Base-by-base conservation (phyloP, 2,888 invertebrate species). In the Ceriagrion tenellum region DNA sequence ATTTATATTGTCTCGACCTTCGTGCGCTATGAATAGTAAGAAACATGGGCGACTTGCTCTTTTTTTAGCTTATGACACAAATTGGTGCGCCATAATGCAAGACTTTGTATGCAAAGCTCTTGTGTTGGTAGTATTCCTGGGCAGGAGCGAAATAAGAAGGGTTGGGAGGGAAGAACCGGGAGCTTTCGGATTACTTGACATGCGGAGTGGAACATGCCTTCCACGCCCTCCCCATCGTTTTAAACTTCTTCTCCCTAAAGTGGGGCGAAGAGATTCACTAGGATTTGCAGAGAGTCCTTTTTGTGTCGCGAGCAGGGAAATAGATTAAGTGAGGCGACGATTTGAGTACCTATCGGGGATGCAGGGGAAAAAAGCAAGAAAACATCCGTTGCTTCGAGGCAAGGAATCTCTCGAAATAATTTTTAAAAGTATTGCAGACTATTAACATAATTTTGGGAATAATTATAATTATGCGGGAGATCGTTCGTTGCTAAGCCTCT, bases 281-380 rank as follows among this genome's bases (percentile, higher is more conserved):
- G 35, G 81, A 81, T 81, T 81, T 81, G 16, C 81, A 81, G 35
- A 35, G 35, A 35, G 35, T 30, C 35, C 81, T 35, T 81, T 81
- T 23, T 35, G 23, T 23, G 23, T 26, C 13, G 13, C 26, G 81
- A 81, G 81, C 16, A 18, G 81, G 81, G 16, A 81, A 81, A 81
- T 81, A 81, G 81, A 81, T 81, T 81, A 81, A 81, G 81, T 81
- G 35, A 35, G 81, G 81, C 81, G 81, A 81, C 81, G 81, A 81
- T 81, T 81, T 81, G 81, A 81, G 81, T 81, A 47, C 47, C 47
- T 47, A 81, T 81, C 81, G 81, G 12, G 35, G 35, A 81, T 1
- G 35, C 81, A 81, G 16, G n/a, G n/a, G n/a, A n/a, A 81, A 13
- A 35, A 81, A n/a, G 12, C 12, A 81, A 30, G 47, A 81, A 35